Conservation (phyloP, 2,888 invertebrate species). For the Cantharis lateralis region DNA sequence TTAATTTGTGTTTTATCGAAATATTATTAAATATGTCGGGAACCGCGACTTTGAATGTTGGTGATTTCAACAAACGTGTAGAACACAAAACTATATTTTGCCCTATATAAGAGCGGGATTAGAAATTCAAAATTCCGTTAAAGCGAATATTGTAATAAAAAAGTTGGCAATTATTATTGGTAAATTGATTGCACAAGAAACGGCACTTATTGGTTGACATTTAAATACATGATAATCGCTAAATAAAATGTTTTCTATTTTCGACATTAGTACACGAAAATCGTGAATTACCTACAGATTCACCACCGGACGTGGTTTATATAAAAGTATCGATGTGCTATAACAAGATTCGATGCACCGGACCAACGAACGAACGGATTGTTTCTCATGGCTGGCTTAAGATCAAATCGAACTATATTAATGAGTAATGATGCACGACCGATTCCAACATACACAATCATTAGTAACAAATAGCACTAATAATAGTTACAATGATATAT, state of each 20-base stretch:
- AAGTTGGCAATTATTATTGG: not conserved
- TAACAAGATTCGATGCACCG: slow-evolving; percentile 28
- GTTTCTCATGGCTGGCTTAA: slow-evolving; percentile 51
- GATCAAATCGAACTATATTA: slow-evolving; percentile 58
- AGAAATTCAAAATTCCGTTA: not conserved
- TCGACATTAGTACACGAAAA: slow-evolving; percentile 25
- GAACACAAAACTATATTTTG: not conserved
- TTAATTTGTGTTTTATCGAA: not conserved
- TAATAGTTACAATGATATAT: slow-evolving; percentile 57
- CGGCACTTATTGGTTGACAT: not conserved
- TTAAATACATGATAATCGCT: not conserved
- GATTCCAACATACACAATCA: slow-evolving; percentile 58
- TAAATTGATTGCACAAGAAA: not conserved
- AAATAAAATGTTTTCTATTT: slow-evolving; percentile 14
- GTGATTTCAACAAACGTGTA: not conserved
- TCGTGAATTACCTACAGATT: slow-evolving; percentile 23
- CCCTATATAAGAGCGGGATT: not conserved
- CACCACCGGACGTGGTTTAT: slow-evolving; percentile 18
- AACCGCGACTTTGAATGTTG: not conserved
- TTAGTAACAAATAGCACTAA: slow-evolving; percentile 59
- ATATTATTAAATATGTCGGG: not conserved
- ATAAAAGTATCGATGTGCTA: slow-evolving; percentile 17
- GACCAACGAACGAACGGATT: slow-evolving; percentile 29
- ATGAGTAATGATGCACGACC: slow-evolving; percentile 59
- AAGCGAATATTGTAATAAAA: not conserved